These are phyloP conservation scores for Bungarus multicinctus DNA, from an alignment of 2,113 vertebrate genomes.

Conservation along the genomic window DNA sequence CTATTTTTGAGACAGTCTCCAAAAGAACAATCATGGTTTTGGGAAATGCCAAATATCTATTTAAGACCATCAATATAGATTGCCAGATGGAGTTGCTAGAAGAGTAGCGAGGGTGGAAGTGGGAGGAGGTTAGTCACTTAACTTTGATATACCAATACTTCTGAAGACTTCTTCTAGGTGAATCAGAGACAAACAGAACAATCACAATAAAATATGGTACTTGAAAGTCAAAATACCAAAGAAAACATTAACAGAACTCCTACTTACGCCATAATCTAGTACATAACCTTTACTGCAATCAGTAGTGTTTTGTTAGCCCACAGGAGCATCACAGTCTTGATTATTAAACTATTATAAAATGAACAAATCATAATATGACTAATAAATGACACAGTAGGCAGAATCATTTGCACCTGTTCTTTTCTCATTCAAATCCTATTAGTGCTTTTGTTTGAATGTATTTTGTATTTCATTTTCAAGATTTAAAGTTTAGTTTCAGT, in stretches of 20 bases:
- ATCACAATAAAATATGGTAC: background rate
- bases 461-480: background rate
- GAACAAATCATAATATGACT: background rate
- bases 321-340: background rate
- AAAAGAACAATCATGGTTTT: background rate
- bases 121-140: background rate
- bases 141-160: background rate
- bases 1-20: background rate
- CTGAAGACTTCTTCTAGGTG: background rate
- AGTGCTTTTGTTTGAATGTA: background rate
- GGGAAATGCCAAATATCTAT: background rate
- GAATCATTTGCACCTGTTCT: background rate
- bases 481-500: background rate
- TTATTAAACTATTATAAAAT: background rate
- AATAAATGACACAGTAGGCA: background rate
- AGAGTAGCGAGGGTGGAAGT: background rate
- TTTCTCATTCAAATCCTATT: background rate
- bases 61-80: background rate
- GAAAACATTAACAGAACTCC: background rate
- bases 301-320: background rate
- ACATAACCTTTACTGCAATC: background rate
- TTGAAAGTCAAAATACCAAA: background rate
- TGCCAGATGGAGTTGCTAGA: background rate
- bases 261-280: background rate
- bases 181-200: background rate